Conservation (phyloP, 2,797 vertebrate genomes). For the Kryptolebias ocellatus region DNA sequence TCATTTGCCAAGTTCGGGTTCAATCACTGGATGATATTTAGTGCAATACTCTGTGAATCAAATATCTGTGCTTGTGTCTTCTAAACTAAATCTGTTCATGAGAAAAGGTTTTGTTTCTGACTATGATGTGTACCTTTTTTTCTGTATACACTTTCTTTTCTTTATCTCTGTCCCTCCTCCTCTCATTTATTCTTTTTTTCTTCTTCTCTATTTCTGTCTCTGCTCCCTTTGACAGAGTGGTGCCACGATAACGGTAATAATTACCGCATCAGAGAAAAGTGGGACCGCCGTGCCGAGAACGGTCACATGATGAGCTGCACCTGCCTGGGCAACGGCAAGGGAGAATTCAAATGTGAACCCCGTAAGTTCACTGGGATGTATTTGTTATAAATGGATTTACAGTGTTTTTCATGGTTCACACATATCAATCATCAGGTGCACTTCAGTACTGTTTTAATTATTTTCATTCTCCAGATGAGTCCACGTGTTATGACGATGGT, state of each 20-base stretch:
- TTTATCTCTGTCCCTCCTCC: not conserved
- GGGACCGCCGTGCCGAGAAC: constrained; percentile 90
- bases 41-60: not conserved
- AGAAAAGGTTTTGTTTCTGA: constrained; percentile 9
- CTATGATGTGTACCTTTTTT: no score
- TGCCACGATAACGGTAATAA: constrained; percentile 94
- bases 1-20: constrained; percentile 7
- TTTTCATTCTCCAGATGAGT: constrained; percentile 85
- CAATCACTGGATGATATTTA: constrained; percentile 8
- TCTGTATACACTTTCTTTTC: not conserved
- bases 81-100: not conserved
- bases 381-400: no score
- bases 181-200: not conserved
- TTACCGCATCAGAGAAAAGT: constrained; percentile 93
- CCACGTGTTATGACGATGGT: constrained; percentile 93
- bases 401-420: no score
- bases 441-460: not conserved
- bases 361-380: constrained; percentile 79
- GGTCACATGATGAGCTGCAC: constrained; percentile 98
- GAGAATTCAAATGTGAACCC: constrained; percentile 98
- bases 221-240: constrained; percentile 86
- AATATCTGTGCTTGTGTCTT: not conserved
- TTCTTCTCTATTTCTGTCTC: not conserved
- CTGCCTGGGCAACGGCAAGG: constrained; percentile 95
- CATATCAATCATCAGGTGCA: no score